phyloP scores from a whole-genome alignment of 2,888 invertebrate species.

The Cerceris ruficornis region DNA sequence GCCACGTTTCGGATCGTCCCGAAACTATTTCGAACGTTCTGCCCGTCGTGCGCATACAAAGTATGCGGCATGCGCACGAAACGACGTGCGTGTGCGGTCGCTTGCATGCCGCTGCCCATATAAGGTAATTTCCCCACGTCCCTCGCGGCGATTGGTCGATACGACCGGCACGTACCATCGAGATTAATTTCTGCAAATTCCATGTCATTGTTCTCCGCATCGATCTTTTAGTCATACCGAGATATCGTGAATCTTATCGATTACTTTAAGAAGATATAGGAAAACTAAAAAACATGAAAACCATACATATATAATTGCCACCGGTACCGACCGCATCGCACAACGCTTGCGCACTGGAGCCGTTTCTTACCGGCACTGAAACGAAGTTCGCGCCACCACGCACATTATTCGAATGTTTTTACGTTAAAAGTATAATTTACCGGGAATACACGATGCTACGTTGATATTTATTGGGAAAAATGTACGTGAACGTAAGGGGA shows the following conservation, averaged over 20 bases:
- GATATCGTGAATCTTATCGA: background rate
- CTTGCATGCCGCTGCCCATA: slow-evolving; percentile 79
- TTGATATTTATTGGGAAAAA: slow-evolving; percentile 13
- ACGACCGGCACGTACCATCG: slow-evolving; percentile 69
- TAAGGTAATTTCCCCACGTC: slow-evolving; percentile 83
- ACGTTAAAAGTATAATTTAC: slow-evolving; percentile 4
- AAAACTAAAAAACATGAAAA: slow-evolving; percentile 58
- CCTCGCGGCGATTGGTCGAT: slow-evolving; percentile 80
- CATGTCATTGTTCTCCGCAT: slow-evolving; percentile 30
- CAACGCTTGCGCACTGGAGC: slow-evolving; percentile 50
- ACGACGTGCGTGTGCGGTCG: slow-evolving; percentile 56
- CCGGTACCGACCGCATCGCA: slow-evolving; percentile 51
- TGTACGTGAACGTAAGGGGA: slow-evolving; percentile 11
- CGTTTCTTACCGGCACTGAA: slow-evolving; percentile 51
- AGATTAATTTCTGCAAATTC: slow-evolving; percentile 70
- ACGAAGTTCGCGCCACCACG: slow-evolving; percentile 26
- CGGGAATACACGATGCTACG: background rate
- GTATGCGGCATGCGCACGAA: slow-evolving; percentile 57
- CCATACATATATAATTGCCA: slow-evolving; percentile 57
- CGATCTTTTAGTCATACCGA: background rate
- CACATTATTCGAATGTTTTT: background rate
- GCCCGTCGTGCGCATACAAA: slow-evolving; percentile 54
- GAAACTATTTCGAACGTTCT: slow-evolving; percentile 28
- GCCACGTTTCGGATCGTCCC: slow-evolving; percentile 7
- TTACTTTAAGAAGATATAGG: background rate